Conservation (phyloP, 2,888 invertebrate genomes). For the Thyatira batis region DNA sequence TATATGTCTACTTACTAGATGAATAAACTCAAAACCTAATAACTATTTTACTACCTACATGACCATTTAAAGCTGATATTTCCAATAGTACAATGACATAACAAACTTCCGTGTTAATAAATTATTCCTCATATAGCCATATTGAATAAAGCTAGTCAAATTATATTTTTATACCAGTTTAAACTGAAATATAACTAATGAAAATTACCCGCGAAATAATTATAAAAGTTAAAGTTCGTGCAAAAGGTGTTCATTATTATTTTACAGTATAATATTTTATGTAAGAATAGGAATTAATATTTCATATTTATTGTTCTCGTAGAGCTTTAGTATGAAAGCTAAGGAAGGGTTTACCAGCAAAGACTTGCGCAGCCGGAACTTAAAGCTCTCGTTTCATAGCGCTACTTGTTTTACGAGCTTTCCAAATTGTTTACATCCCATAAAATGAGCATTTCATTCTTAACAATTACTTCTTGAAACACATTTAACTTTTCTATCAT, state of each 20-base stretch:
- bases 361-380: not conserved
- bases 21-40: no score
- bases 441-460: not conserved
- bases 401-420: constrained; percentile 2
- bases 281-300: not conserved
- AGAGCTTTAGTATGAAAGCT: not conserved
- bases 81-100: no score
- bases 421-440: constrained; percentile 1
- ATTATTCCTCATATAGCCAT: no score
- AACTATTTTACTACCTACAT: no score
- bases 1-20: no score
- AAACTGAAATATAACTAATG: not conserved
- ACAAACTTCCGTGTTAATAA: no score
- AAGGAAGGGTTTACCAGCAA: not conserved
- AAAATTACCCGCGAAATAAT: not conserved
- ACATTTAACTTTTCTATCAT: not conserved
- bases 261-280: not conserved
- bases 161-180: no score
- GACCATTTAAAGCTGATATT: no score
- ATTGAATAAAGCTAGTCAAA: no score
- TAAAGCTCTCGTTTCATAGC: not conserved
- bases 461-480: not conserved
- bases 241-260: not conserved
- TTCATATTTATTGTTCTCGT: not conserved
- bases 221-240: not conserved